Evolutionary conservation across 2,888 invertebrate species (phyloP).

Genomic region (Spisula subtruncata): DNA sequence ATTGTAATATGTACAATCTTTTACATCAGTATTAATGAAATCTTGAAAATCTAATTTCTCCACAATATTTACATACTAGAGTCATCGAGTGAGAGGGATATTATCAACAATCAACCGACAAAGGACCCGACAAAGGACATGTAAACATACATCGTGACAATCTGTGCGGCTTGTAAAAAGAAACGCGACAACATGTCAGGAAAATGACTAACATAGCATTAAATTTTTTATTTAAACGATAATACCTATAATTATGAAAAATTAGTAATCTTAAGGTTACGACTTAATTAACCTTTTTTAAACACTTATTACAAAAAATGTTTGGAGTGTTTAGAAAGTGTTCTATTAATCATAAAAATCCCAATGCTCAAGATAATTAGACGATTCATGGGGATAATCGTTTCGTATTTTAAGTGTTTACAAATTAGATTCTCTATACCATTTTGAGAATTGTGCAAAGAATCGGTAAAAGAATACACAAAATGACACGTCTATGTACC

Average conservation of each 20-base stretch:
- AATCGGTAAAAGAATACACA: not conserved
- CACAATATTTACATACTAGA: constrained; percentile 43
- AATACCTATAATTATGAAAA: constrained; percentile 44
- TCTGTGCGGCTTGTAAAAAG: constrained; percentile 19
- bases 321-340: not conserved
- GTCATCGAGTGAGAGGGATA: not conserved
- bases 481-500: not conserved
- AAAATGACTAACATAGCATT: constrained; percentile 47
- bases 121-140: constrained; percentile 23
- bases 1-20: constrained; percentile 33
- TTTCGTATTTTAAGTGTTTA: constrained; percentile 2
- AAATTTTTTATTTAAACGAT: constrained; percentile 18
- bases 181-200: constrained; percentile 24
- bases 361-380: not conserved
- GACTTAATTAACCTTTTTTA: constrained; percentile 40
- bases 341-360: not conserved
- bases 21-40: constrained; percentile 44
- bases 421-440: not conserved
- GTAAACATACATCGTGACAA: constrained; percentile 31
- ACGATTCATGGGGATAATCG: not conserved
- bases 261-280: constrained; percentile 30
- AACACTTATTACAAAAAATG: not conserved
- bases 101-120: constrained; percentile 33
- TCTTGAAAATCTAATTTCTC: constrained; percentile 47
- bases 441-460: not conserved